phyloP scores from a whole-genome alignment of 2,797 vertebrate species.

The Lophotriccus pileatus region DNA sequence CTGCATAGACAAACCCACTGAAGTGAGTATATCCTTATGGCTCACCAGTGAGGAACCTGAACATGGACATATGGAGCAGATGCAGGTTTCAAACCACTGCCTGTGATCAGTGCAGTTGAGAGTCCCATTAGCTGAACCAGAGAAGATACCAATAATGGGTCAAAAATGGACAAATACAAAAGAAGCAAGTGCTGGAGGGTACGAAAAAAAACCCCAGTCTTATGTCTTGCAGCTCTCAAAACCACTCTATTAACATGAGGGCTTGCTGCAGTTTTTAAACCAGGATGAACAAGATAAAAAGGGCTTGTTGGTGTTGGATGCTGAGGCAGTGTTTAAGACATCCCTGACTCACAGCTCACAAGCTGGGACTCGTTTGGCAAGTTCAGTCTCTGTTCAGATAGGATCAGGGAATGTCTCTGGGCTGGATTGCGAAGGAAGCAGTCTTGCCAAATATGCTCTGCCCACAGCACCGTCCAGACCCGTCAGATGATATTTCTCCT shows the following conservation, averaged over 20 bases:
- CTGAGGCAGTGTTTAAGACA: slow-evolving; percentile 36
- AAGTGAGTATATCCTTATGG: not conserved
- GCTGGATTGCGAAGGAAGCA: slow-evolving; percentile 61
- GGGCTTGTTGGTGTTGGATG: slow-evolving; percentile 29
- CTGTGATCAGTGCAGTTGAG: not conserved
- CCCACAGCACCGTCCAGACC: slow-evolving; percentile 69
- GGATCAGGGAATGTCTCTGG: slow-evolving; percentile 64
- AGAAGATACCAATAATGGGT: not conserved
- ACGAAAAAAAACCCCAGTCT: not conserved
- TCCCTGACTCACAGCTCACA: slow-evolving; percentile 47
- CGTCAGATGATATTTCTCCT: slow-evolving; percentile 68
- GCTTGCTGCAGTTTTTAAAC: slow-evolving; percentile 24
- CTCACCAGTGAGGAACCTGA: not conserved
- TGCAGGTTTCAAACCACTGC: not conserved
- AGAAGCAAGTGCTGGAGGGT: not conserved
- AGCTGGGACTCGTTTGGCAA: slow-evolving; percentile 63
- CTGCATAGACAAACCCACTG: not conserved
- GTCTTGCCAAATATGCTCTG: slow-evolving; percentile 67
- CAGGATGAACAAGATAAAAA: slow-evolving; percentile 21
- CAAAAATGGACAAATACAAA: not conserved
- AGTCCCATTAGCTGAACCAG: not conserved
- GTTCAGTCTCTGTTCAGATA: slow-evolving; percentile 68
- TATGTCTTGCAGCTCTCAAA: not conserved
- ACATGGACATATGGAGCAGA: not conserved
- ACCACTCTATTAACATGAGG: not conserved